Evolutionary conservation across 1,140 invertebrate species (phyloP), one percentile per base, ranked within the genome.

Genomic region (Trachymyrmex septentrionalis): DNA sequence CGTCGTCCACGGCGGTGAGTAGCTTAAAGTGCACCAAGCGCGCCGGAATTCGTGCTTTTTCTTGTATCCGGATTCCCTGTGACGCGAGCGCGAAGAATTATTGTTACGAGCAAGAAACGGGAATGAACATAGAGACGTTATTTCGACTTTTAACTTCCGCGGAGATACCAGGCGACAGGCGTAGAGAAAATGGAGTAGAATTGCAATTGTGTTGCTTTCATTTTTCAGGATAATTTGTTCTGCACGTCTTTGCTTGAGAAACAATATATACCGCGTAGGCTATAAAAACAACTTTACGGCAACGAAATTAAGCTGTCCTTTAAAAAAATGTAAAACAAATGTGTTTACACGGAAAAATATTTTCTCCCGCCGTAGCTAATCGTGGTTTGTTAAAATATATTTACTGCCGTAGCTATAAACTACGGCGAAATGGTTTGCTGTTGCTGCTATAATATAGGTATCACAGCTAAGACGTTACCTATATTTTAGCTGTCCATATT

Each of bases 21-120:
- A 50, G 80, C 69, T 84, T 84, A 84, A 84, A 84, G 55, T 50
- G 55, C 69, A 61, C 38, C 38, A 34, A 84, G 76, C 38, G 57
- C 57, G 27, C 64, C 44, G 30, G 50, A 71, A 57, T 50, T 84
- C 7, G 69, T 75, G 30, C 57, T 48, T 84, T 84, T 84, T 63
- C 55, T 53, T 50, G 30, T n/a, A 50, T 61, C 38, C 34, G 63
- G 44, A 27, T 57, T 48, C 69, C 34, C 67, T 16, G 69, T 30
- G 67, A 82, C 24, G 34, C 50, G 30, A 67, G n/a, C 77, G 38
- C 55, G 44, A 75, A 75, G 38, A 82, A 63, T 84, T 84, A 84
- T 75, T 81, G 38, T 75, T 81, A 48, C 55, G 24, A 75, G 55
- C 34, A 59, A 48, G 12, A 75, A 75, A 73, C 61, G 48, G 63